These are phyloP conservation scores for Ectemnius cavifrons DNA, from an alignment of 2,888 invertebrate species.

Conservation along the genomic window DNA sequence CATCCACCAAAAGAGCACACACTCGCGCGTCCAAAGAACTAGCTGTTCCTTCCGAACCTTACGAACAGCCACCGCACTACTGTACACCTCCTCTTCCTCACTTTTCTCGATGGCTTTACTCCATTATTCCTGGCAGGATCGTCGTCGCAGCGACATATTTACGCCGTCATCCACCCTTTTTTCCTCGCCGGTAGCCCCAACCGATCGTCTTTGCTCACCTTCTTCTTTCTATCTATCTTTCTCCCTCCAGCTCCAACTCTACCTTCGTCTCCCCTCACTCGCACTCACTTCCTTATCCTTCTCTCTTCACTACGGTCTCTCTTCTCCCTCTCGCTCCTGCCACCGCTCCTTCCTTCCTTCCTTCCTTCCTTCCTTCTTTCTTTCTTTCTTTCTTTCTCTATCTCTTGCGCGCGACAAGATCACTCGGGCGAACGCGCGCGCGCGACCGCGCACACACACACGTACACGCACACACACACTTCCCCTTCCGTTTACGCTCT, in stretches of 20 bases:
- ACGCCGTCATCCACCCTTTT: slow-evolving; percentile 19
- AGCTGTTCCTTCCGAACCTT: neutral
- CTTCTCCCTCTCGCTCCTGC: too few relatives aligned
- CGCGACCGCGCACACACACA: too few relatives aligned
- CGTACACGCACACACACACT: too few relatives aligned
- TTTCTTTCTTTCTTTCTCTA: slow-evolving; percentile 28
- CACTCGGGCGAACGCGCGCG: too few relatives aligned
- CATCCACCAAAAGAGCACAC: slow-evolving; percentile 15
- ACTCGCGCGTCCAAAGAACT: neutral
- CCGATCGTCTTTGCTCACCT: slow-evolving; percentile 26
- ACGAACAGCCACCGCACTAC: slow-evolving; percentile 7
- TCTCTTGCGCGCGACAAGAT: neutral
- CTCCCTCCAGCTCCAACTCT: slow-evolving; percentile 23
- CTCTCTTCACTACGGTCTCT: too few relatives aligned
- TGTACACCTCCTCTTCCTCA: slow-evolving; percentile 26
- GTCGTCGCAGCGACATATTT: slow-evolving; percentile 18
- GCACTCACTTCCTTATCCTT: slow-evolving; percentile 1
- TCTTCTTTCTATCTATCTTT: slow-evolving; percentile 19
- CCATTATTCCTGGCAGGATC: slow-evolving; percentile 1
- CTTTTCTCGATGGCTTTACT: slow-evolving; percentile 22
- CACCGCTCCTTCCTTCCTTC: neutral
- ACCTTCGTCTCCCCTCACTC: slow-evolving; percentile 29
- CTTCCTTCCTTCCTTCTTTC: slow-evolving; percentile 21
- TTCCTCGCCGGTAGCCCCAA: slow-evolving; percentile 20
- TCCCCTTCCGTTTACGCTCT: slow-evolving; percentile 1